Evolutionary conservation across 2,888 invertebrate species (phyloP), one percentile per base, ranked within the genome.

Genomic region (Podotricha telesiphe): DNA sequence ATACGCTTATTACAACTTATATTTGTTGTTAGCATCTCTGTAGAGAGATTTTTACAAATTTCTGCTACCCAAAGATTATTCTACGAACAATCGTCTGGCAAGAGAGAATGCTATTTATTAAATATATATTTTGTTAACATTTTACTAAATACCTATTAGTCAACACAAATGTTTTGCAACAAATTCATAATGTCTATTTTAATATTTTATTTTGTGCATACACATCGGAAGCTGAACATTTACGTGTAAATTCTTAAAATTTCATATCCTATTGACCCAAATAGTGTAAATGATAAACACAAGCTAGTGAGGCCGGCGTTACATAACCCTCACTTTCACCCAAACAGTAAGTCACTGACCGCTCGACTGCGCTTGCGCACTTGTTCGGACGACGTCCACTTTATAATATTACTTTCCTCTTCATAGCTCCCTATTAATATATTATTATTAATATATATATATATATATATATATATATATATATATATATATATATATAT

Each of bases 341-440:
- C 68, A 77, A 78, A 75, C 77, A 70, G 79, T 78, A 78, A 76
- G 75, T 76, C 79, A 77, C 78, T 76, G 76, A 76, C 77, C 77
- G 75, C 72, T 48, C 45, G 50, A 61, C 56, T 22, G 65, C 22
- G 42, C 62, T 42, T 34, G 47, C 48, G 62, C 62, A 47, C 17
- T 45, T 45, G 17, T 34, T 28, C 34, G 10, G 0, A 48, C 47
- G 17, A 19, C 48, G n/a, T 2, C 4, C 17, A 15, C 47, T 34
- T 42, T 42, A 62, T 5, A 48, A 34, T 11, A 13, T 42, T 42
- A 13, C 15, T 47, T 10, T 8, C 34, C 19, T 62, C 20, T 13
- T 48, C 37, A 48, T 62, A 15, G 48, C 13, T 50, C 7, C 45
- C 15, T 59, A 45, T 59, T 59, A n/a, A n/a, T n/a, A n/a, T n/a